Base-by-base conservation (phyloP, 2,888 invertebrate species). In the Smittia aterrima region DNA sequence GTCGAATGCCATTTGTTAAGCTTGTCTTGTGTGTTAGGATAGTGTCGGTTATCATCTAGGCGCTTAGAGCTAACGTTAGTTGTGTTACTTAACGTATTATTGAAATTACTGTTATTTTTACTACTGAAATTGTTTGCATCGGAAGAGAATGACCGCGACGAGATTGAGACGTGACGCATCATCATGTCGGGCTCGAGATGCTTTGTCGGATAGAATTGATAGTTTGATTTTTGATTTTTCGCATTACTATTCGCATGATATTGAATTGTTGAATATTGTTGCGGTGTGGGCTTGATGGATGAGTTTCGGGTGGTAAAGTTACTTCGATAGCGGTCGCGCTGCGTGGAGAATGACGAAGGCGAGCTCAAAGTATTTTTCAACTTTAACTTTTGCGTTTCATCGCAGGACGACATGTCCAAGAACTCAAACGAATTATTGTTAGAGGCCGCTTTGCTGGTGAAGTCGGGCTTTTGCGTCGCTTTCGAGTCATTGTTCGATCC, bases 361-460 rank as follows among this genome's bases (percentile, higher is more conserved):
- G 67, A 32, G 22, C 25, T 24, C 22, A 67, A 41, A 38, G 67
- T 67, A n/a, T 67, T 38, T 16, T 67, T 67, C 13, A 67, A 25
- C 16, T 67, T 67, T 11, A 40, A 24, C 67, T 67, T 67, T 41
- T 67, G 67, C 16, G 38, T 67, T 16, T 67, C 67, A 22, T 67
- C 67, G 40, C 38, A 40, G 9, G 38, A 16, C 11, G 67, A 67
- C 67, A 67, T 40, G 40, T 67, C 67, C 67, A 67, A 16, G 40
- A 67, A 67, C 22, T 67, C 67, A n/a, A 67, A 40, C 9, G 41
- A 40, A 22, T 40, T 67, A 40, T 40, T 16, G 25, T 67, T 67
- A 11, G 58, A 58, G 18, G 58, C 22, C n/a, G 58, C 18, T 58
- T 58, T 58, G 58, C 22, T 58, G 58, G 4, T 58, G 58, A 58